phyloP scores from a whole-genome alignment of 1,140 invertebrate species.

The Neodiprion lecontei region DNA sequence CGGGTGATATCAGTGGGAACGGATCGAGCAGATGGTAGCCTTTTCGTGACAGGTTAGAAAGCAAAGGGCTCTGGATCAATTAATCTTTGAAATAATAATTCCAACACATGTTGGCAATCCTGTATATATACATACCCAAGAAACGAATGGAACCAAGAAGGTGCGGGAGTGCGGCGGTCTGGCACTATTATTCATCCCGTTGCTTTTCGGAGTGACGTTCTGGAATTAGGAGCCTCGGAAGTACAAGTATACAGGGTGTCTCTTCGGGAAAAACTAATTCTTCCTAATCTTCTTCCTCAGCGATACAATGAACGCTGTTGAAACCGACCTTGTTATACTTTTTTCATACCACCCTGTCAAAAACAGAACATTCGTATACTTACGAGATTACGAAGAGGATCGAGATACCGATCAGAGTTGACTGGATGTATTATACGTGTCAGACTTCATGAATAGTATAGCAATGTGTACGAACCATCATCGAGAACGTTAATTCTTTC shows the following conservation, averaged over 20 bases:
- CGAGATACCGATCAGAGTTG: too few relatives aligned
- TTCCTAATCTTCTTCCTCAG: too few relatives aligned
- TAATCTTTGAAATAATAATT: conserved; percentile 35
- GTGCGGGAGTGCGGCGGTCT: not conserved
- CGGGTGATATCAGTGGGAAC: conserved; percentile 29
- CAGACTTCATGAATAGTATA: too few relatives aligned
- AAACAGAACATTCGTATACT: too few relatives aligned
- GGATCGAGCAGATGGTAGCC: conserved; percentile 30
- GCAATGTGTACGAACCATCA: too few relatives aligned
- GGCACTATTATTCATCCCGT: conserved; percentile 3
- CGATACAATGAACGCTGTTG: too few relatives aligned
- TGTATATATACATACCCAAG: not conserved
- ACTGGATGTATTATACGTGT: too few relatives aligned
- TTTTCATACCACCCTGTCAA: too few relatives aligned
- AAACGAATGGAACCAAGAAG: not conserved
- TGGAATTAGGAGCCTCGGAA: conserved; percentile 3
- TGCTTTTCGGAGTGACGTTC: conserved; percentile 2
- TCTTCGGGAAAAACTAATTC: not conserved
- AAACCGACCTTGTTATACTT: too few relatives aligned
- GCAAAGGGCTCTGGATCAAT: conserved; percentile 24
- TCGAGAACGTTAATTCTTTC: too few relatives aligned
- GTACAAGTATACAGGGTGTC: not conserved
- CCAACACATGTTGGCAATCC: conserved; percentile 27
- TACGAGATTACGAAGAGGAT: too few relatives aligned
- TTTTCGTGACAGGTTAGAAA: not conserved